Percentiles rank a stretch among this genome's conserved stretches.
Evolutionary conservation across 2,797 vertebrate species (phyloP).

Genomic region (Nannoperca obscura): DNA sequence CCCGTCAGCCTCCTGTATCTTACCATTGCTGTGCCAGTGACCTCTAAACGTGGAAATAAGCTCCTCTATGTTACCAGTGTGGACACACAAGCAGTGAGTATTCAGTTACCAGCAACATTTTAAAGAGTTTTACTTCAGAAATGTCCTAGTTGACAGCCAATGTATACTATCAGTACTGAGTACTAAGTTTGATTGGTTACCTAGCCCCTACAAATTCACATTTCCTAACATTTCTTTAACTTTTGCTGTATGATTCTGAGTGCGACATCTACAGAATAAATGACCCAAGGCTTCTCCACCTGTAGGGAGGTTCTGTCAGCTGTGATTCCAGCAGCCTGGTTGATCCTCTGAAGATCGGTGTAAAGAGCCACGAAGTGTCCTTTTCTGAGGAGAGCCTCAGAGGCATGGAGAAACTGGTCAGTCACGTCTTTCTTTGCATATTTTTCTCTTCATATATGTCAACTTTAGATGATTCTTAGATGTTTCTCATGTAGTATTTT

Average conservation of each 20-base stretch:
- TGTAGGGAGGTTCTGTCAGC: slow-evolving; percentile 80
- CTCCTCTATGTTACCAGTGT: slow-evolving; percentile 89
- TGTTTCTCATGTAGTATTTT: not conserved
- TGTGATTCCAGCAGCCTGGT: slow-evolving; percentile 82
- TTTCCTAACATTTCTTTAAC: not conserved
- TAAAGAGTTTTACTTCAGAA: not conserved
- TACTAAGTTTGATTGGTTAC: not conserved
- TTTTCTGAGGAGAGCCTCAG: slow-evolving; percentile 89
- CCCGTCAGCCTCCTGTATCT: slow-evolving; percentile 87
- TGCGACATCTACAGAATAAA: not conserved
- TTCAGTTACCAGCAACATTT: not conserved
- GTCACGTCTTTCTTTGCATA: slow-evolving; percentile 36
- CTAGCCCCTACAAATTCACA: not conserved
- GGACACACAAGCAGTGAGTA: slow-evolving; percentile 76
- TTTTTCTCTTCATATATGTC: not conserved
- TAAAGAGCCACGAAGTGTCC: slow-evolving; percentile 70
- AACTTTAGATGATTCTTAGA: not conserved
- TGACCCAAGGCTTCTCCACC: slow-evolving; percentile 5
- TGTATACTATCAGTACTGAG: not conserved
- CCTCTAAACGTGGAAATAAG: slow-evolving; percentile 85
- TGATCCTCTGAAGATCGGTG: slow-evolving; percentile 87
- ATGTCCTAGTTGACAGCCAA: not conserved
- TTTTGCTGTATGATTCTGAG: not conserved
- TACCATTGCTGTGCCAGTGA: slow-evolving; percentile 85
- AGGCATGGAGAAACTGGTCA: slow-evolving; percentile 86